Evolutionary conservation across 2,888 invertebrate species (phyloP).

Genomic region (Hymenopus coronatus): DNA sequence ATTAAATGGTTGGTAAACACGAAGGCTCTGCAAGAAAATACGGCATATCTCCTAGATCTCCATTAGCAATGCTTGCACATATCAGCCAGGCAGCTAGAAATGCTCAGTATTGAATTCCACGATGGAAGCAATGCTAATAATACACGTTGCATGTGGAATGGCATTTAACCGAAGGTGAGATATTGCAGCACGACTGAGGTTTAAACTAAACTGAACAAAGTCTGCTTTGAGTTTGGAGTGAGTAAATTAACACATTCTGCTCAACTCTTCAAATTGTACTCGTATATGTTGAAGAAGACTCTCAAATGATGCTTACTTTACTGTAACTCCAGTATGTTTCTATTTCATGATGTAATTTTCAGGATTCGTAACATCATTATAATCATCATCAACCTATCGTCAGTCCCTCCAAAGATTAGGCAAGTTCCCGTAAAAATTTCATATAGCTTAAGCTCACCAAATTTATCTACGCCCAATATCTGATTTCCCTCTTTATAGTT

Average conservation of each 20-base stretch:
- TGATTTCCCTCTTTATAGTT: no score
- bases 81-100: background rate
- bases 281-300: background rate
- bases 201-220: background rate
- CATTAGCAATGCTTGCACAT: background rate
- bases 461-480: no score
- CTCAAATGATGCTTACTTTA: background rate
- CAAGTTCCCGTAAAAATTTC: no score
- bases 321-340: no score
- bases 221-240: background rate
- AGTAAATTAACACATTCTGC: background rate
- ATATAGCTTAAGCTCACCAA: no score
- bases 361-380: no score
- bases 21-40: background rate
- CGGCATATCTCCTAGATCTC: background rate
- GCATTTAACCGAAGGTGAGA: background rate
- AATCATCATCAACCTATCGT: no score
- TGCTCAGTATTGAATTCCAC: background rate
- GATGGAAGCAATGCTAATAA: background rate
- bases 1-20: background rate
- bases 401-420: no score
- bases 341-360: no score
- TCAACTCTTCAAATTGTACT: background rate
- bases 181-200: background rate
- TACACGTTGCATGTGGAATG: background rate